These are phyloP conservation scores for Disparrhopalites patrizii DNA, from an alignment of 2,888 invertebrate species.

Conservation along the genomic window DNA sequence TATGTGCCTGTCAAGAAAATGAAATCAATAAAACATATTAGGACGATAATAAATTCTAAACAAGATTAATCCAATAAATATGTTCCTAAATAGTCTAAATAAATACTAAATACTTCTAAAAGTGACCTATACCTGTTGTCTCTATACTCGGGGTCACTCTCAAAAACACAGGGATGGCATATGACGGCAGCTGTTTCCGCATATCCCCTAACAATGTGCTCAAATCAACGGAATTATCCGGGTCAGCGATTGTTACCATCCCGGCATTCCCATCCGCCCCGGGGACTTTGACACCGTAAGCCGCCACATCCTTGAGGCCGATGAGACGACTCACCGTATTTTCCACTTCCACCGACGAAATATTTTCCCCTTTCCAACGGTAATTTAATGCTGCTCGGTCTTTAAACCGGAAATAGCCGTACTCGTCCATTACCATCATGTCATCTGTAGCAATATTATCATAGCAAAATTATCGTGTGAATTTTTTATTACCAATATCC, in stretches of 20 bases:
- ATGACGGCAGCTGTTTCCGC: conserved; percentile 36
- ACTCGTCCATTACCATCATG: conserved; percentile 30
- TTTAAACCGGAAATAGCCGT: conserved; percentile 36
- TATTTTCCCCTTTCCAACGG: conserved; percentile 94
- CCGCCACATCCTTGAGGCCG: conserved; percentile 80
- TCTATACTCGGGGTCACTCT: conserved; percentile 36
- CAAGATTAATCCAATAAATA: background rate
- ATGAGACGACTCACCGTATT: conserved; percentile 78
- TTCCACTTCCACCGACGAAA: conserved; percentile 96
- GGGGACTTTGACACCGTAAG: conserved; percentile 84
- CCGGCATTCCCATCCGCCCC: conserved; percentile 39
- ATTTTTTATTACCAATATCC: no score
- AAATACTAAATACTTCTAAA: no score
- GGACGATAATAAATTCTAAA: background rate
- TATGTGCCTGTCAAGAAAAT: conserved; percentile 23
- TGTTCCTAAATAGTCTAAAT: background rate
- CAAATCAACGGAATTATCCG: conserved; percentile 24
- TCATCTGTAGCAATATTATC: no score
- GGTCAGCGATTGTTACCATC: conserved; percentile 41
- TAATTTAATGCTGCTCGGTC: conserved; percentile 37
- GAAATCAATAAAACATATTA: background rate
- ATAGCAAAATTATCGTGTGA: no score
- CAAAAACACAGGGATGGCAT: conserved; percentile 42
- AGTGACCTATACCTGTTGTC: conserved; percentile 41
- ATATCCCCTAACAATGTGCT: conserved; percentile 22